A percentile compares a stretch with the other conserved stretches of the same genome.
phyloP scores from a whole-genome alignment of 2,888 invertebrate genomes.

The Chrysomela aeneicollis region DNA sequence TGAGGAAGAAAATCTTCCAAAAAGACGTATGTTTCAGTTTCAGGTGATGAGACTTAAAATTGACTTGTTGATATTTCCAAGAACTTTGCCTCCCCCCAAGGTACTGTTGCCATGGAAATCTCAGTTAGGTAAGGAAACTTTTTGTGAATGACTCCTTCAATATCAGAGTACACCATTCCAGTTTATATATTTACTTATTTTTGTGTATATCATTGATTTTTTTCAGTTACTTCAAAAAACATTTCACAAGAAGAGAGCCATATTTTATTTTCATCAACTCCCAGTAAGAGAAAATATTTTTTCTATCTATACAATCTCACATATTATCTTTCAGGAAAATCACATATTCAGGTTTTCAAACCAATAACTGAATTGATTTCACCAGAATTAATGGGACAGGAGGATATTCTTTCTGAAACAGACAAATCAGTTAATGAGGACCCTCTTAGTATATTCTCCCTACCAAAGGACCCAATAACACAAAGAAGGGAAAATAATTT shows the following conservation, averaged over 20 bases:
- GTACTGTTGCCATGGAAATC: background rate
- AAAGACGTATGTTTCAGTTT: background rate
- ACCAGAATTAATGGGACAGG: background rate
- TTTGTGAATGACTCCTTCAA: background rate
- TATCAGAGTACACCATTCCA: background rate
- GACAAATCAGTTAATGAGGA: background rate
- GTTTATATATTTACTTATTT: background rate
- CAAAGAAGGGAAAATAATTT: no score
- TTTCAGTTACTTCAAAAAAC: background rate
- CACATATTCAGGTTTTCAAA: background rate
- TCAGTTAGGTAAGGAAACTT: background rate
- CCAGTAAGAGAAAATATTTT: background rate
- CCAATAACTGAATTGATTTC: background rate
- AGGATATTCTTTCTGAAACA: background rate
- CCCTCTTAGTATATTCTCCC: background rate
- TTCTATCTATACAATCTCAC: background rate
- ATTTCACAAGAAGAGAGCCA: background rate
- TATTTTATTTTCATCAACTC: background rate
- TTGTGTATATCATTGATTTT: background rate
- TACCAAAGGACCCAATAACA: background rate
- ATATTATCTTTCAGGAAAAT: background rate
- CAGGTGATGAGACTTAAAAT: background rate
- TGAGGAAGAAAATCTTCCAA: background rate
- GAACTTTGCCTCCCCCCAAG: background rate
- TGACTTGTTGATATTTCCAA: background rate